phyloP scores from a whole-genome alignment of 2,888 invertebrate species.

The Leucoptera coffeella region DNA sequence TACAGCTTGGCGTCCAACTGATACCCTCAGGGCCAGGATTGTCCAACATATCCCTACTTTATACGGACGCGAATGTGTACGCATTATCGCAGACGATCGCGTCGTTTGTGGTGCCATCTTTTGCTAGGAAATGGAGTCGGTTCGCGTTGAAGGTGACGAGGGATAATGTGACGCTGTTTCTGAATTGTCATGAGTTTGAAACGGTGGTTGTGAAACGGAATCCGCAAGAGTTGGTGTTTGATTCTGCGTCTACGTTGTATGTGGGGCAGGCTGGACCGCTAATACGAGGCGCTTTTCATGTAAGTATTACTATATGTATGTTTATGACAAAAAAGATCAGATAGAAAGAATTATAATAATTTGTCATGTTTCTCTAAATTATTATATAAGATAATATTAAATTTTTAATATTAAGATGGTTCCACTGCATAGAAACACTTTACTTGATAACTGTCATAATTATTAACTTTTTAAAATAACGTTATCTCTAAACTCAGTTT shows the following conservation, averaged over 20 bases:
- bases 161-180: constrained; percentile 74
- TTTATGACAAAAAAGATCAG: too few species aligned
- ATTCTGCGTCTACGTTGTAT: constrained; percentile 89
- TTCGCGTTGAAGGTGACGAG: constrained; percentile 67
- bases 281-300: constrained; percentile 81
- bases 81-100: constrained; percentile 66
- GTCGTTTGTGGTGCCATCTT: constrained; percentile 71
- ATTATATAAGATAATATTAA: too few species aligned
- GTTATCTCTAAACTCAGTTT: too few species aligned
- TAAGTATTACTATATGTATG: too few species aligned
- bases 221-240: constrained; percentile 77
- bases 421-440: too few species aligned
- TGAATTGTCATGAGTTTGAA: constrained; percentile 80
- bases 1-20: constrained; percentile 71
- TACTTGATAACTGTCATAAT: too few species aligned
- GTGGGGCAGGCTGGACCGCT: constrained; percentile 89
- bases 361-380: too few species aligned
- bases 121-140: constrained; percentile 76
- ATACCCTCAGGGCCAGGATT: constrained; percentile 52
- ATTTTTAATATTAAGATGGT: too few species aligned
- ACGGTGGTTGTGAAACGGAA: constrained; percentile 63
- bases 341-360: too few species aligned
- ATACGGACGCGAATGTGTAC: constrained; percentile 70
- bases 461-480: too few species aligned
- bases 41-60: constrained; percentile 76